Conservation (phyloP, 37 sponge, comb jelly and placozoan genomes). For the Cladorhizidae sp. region DNA sequence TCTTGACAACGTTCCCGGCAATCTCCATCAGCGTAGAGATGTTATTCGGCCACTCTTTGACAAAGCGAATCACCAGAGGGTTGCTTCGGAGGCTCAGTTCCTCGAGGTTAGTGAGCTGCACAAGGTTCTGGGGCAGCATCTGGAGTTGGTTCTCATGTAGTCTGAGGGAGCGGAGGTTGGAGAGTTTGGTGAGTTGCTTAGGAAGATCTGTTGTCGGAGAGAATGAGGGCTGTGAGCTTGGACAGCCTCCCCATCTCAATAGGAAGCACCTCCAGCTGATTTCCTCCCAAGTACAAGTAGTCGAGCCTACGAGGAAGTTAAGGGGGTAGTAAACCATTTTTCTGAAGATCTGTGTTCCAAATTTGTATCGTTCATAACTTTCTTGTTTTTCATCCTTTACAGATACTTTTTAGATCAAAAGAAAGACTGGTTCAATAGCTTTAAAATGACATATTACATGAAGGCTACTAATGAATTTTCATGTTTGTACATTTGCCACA, state of each 20-base stretch:
- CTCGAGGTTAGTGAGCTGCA: conserved; percentile 67
- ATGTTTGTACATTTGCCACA: too few relatives aligned
- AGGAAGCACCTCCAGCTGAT: conserved; percentile 62
- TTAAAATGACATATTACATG: too few relatives aligned
- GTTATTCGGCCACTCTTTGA: conserved; percentile 58
- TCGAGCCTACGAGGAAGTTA: conserved; percentile 36
- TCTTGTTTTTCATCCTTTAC: too few relatives aligned
- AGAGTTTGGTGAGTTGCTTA: conserved; percentile 50
- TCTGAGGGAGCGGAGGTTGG: conserved; percentile 63
- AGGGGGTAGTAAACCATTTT: too few relatives aligned
- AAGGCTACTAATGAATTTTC: too few relatives aligned
- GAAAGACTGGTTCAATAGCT: too few relatives aligned
- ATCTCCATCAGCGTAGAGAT: conserved; percentile 79
- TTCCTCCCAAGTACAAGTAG: conserved; percentile 88
- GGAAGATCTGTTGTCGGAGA: conserved; percentile 81
- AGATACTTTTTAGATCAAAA: too few relatives aligned
- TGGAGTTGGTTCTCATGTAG: conserved; percentile 84
- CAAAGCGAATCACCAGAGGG: conserved; percentile 81
- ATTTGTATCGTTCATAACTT: too few relatives aligned
- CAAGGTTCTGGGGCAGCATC: conserved; percentile 69
- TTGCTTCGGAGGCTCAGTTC: conserved; percentile 86
- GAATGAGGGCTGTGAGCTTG: conserved; percentile 51
- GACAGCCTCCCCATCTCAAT: conserved; percentile 64
- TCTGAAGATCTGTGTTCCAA: too few relatives aligned
- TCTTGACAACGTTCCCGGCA: conserved; percentile 51